A percentile compares a stretch with the other conserved stretches of the same genome.
Conservation (phyloP, 2,113 vertebrate genomes). For the Galbula dea region DNA sequence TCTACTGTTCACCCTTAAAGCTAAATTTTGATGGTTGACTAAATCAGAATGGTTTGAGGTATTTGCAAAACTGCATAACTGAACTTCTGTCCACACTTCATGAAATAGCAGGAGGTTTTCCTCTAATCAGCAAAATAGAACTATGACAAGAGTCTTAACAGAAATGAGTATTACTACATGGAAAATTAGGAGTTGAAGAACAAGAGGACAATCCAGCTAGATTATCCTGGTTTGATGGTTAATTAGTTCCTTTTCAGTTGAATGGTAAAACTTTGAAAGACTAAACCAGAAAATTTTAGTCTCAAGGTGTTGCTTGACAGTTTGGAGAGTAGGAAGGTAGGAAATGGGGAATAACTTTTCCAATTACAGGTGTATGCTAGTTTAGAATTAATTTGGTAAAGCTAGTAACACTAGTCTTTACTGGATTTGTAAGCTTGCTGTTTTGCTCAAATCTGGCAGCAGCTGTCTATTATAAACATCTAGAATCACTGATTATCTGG, state of each 20-base stretch:
- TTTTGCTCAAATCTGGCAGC: background rate
- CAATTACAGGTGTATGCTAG: background rate
- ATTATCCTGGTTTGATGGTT: background rate
- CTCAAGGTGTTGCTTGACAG: background rate
- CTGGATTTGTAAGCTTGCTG: background rate
- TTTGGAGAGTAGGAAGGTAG: background rate
- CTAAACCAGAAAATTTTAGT: background rate
- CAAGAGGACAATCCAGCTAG: background rate
- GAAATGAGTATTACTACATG: background rate
- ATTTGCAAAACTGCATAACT: conserved; percentile 29
- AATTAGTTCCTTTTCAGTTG: background rate
- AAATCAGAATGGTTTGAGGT: conserved; percentile 32
- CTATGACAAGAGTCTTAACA: background rate
- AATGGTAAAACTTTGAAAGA: background rate
- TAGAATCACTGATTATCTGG: background rate
- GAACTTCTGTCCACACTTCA: conserved; percentile 29
- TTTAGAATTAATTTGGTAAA: background rate
- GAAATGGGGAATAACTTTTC: background rate
- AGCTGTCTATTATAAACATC: background rate
- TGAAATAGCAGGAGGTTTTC: background rate
- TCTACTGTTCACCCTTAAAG: conserved; percentile 1
- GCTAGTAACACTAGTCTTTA: background rate
- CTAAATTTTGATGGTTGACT: conserved; percentile 49
- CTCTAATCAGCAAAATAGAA: conserved; percentile 27
- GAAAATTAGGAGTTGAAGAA: background rate